Evolutionary conservation across 2,113 vertebrate species (phyloP).

Genomic region (Urocynchramus pylzowi): DNA sequence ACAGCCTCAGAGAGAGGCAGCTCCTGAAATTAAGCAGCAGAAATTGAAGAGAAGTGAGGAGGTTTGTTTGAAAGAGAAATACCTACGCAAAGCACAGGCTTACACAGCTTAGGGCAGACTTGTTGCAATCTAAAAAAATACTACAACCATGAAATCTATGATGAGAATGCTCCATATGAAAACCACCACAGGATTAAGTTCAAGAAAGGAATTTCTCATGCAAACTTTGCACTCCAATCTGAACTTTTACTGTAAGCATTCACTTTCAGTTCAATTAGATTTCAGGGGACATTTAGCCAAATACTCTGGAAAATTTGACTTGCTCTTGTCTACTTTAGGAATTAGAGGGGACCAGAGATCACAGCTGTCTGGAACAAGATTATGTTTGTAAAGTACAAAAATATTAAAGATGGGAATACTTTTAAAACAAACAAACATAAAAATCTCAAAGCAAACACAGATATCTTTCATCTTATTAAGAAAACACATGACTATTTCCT

Average conservation of each 20-base stretch:
- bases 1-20: background rate
- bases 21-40: background rate
- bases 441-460: constrained; percentile 71
- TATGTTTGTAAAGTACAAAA: constrained; percentile 69
- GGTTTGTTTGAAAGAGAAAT: background rate
- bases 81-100: background rate
- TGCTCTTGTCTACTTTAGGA: constrained; percentile 54
- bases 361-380: constrained; percentile 67
- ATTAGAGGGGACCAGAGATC: constrained; percentile 56
- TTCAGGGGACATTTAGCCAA: constrained; percentile 49
- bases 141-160: constrained; percentile 32
- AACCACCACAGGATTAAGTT: constrained; percentile 56
- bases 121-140: constrained; percentile 35
- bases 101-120: constrained; percentile 1
- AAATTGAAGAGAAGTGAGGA: background rate
- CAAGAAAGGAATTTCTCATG: constrained; percentile 62
- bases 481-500: constrained; percentile 66
- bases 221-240: constrained; percentile 56
- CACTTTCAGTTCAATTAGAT: constrained; percentile 47
- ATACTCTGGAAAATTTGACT: constrained; percentile 55
- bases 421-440: constrained; percentile 68
- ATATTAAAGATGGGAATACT: constrained; percentile 71
- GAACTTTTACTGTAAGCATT: constrained; percentile 59
- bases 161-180: constrained; percentile 44
- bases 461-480: constrained; percentile 70